A percentile compares a stretch with the other conserved stretches of the same genome.
Conservation (phyloP, 2,113 vertebrate genomes). For the Centrocercus urophasianus region DNA sequence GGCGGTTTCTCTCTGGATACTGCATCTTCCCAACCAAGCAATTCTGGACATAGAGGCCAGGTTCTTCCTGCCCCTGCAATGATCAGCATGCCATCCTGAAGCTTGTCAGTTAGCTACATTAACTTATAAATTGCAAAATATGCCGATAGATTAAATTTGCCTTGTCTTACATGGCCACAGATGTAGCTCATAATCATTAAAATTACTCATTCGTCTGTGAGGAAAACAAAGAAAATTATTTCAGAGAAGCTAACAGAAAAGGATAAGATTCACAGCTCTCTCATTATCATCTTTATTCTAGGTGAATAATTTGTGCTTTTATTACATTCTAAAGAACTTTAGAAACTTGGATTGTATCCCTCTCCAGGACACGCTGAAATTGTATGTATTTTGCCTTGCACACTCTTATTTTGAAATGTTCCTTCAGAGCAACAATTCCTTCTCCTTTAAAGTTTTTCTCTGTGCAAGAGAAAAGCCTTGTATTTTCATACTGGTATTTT, state of each 20-base stretch:
- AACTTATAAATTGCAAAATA: neutral
- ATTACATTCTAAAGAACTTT: conserved; percentile 29
- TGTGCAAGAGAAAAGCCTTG: neutral
- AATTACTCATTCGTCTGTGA: conserved; percentile 47
- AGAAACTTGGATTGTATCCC: neutral
- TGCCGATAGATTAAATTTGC: neutral
- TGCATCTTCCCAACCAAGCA: neutral
- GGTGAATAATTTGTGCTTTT: conserved; percentile 42
- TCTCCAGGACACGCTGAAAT: neutral
- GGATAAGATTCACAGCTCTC: conserved; percentile 26
- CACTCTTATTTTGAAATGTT: neutral
- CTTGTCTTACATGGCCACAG: neutral
- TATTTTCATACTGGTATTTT: conserved; percentile 4
- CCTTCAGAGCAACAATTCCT: conserved; percentile 30
- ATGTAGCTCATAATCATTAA: conserved; percentile 37
- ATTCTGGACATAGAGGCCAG: neutral
- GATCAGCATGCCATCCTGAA: neutral
- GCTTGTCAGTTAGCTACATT: neutral
- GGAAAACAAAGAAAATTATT: conserved; percentile 33
- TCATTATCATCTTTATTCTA: conserved; percentile 11
- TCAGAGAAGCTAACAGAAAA: conserved; percentile 22
- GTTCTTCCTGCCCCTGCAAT: neutral
- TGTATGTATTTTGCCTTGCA: neutral
- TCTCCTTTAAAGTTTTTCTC: conserved; percentile 18
- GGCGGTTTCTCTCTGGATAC: neutral